Evolutionary conservation across 2,888 invertebrate genomes (phyloP).

Genomic region (Spodoptera picta): DNA sequence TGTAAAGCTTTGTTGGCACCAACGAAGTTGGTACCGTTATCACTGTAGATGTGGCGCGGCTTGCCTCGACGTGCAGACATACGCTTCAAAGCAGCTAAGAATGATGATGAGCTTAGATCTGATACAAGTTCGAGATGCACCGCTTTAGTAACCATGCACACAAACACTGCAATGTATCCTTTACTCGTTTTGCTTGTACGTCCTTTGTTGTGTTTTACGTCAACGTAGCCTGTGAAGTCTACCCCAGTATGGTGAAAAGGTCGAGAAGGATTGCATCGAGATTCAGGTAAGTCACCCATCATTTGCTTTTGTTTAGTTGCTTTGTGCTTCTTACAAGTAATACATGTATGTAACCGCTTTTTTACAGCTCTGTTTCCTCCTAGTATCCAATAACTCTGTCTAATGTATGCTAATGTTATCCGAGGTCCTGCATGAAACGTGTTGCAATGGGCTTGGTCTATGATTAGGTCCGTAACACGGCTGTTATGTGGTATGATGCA

Average conservation of each 20-base stretch:
- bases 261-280: too few relatives aligned
- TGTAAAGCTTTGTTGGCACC: constrained; percentile 12
- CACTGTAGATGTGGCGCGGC: constrained; percentile 33
- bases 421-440: constrained; percentile 19
- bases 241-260: too few relatives aligned
- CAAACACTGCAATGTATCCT: constrained; percentile 23
- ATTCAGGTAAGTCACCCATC: too few relatives aligned
- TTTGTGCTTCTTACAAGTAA: too few relatives aligned
- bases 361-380: neutral
- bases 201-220: too few relatives aligned
- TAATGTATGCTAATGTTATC: neutral
- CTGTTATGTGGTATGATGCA: constrained; percentile 6
- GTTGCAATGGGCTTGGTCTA: neutral
- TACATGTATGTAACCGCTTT: neutral
- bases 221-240: too few relatives aligned
- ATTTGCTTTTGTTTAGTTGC: too few relatives aligned
- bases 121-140: constrained; percentile 39
- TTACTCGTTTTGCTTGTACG: constrained; percentile 8
- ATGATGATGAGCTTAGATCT: constrained; percentile 26
- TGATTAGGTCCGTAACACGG: constrained; percentile 2
- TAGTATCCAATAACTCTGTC: constrained; percentile 1
- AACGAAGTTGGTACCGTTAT: constrained; percentile 29
- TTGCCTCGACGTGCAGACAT: constrained; percentile 27
- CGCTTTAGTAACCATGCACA: constrained; percentile 24
- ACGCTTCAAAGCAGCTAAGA: constrained; percentile 29